A percentile compares a stretch with the other conserved stretches of the same genome.
These are phyloP conservation scores for Sebastes minor DNA, from an alignment of 2,797 vertebrate genomes.

Conservation along the genomic window DNA sequence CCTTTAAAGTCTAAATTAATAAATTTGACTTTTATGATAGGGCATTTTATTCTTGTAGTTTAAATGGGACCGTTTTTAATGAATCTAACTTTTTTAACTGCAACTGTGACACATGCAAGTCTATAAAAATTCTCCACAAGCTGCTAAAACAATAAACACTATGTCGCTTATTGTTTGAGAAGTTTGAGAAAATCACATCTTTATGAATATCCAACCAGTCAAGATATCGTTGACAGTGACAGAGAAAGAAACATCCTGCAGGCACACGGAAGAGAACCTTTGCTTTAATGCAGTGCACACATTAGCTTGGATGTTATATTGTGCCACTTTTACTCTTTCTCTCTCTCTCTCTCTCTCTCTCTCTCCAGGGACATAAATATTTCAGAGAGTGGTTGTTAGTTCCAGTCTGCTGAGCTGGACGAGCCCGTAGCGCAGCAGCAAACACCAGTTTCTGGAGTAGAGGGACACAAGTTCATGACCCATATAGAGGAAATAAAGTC, in stretches of 20 bases:
- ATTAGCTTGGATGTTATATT: slow-evolving; percentile 26
- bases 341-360: not conserved
- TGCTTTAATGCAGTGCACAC: slow-evolving; percentile 49
- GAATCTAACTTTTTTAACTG: not conserved
- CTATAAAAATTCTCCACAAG: not conserved
- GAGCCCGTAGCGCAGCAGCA: slow-evolving; percentile 30
- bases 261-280: slow-evolving; percentile 7
- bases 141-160: not conserved
- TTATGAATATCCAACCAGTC: not conserved
- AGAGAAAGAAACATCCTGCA: slow-evolving; percentile 13
- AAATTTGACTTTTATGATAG: not conserved
- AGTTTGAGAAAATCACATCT: not conserved
- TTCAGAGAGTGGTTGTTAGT: slow-evolving; percentile 78
- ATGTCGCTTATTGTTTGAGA: not conserved
- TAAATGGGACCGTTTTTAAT: not conserved
- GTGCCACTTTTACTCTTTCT: slow-evolving; percentile 11
- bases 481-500: slow-evolving; percentile 29
- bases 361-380: slow-evolving; percentile 75
- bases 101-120: not conserved
- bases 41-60: not conserved
- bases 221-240: slow-evolving; percentile 4
- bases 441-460: slow-evolving; percentile 27
- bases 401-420: slow-evolving; percentile 72
- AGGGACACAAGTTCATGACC: slow-evolving; percentile 57
- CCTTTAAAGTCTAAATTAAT: not conserved